Percentiles rank a stretch among this genome's conserved stretches.
phyloP scores from a whole-genome alignment of 2,888 invertebrate genomes.

The Scaptomyza reducta region DNA sequence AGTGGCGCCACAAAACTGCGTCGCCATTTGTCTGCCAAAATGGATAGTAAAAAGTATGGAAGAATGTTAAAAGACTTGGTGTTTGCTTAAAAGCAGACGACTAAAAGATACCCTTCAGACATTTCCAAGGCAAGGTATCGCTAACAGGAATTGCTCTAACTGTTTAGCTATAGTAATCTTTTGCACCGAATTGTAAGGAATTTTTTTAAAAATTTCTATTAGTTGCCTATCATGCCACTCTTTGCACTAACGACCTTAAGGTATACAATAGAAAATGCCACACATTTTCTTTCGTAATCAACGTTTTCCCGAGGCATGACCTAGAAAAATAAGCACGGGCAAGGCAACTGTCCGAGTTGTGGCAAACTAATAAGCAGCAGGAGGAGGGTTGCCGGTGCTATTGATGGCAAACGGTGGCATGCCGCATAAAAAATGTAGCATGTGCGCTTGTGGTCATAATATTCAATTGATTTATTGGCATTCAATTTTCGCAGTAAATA shows the following conservation, averaged over 20 bases:
- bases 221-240: not conserved
- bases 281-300: constrained; percentile 9
- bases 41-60: constrained; percentile 36
- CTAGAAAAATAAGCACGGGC: constrained; percentile 60
- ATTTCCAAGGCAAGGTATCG: not conserved
- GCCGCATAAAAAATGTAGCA: constrained; percentile 35
- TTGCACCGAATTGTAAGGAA: too few relatives aligned
- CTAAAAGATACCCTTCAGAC: constrained; percentile 10
- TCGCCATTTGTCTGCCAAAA: constrained; percentile 75
- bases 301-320: constrained; percentile 44
- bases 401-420: constrained; percentile 10
- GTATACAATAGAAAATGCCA: constrained; percentile 32
- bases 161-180: too few relatives aligned
- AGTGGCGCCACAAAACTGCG: constrained; percentile 71
- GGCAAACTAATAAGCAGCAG: constrained; percentile 42
- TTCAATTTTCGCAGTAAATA: constrained; percentile 49
- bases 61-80: not conserved
- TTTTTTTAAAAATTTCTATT: not conserved
- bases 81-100: not conserved
- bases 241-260: rapidly evolving
- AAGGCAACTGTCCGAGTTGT: constrained; percentile 14
- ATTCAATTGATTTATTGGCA: constrained; percentile 69
- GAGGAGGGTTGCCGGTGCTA: constrained; percentile 11
- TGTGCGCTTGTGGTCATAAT: constrained; percentile 49
- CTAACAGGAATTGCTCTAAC: not conserved